A percentile compares a stretch with the other conserved stretches of the same genome.
Evolutionary conservation across 2,888 invertebrate species (phyloP).

Genomic region (Scaeva pyrastri): DNA sequence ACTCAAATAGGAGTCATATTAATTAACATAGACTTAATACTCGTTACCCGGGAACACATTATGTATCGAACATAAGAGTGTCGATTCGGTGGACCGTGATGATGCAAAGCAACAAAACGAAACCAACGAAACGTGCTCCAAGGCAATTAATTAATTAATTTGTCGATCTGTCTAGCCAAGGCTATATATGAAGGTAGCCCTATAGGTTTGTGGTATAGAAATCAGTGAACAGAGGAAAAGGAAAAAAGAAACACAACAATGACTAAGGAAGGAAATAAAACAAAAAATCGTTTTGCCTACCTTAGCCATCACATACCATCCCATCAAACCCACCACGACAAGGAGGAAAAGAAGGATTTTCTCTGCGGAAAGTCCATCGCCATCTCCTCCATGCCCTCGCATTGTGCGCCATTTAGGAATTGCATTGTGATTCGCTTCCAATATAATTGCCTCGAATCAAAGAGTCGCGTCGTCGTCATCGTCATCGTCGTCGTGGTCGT

Average conservation of each 20-base stretch:
- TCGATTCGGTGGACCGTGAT: constrained; percentile 15
- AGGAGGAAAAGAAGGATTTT: constrained; percentile 48
- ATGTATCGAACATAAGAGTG: background rate
- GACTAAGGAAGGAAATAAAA: constrained; percentile 13
- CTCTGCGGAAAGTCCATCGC: constrained; percentile 16
- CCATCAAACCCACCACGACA: constrained; percentile 7
- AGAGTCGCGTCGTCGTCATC: background rate
- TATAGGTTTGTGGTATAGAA: constrained; percentile 28
- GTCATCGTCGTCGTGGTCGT: background rate
- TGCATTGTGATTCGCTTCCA: constrained; percentile 49
- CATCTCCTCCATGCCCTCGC: background rate
- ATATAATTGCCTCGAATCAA: constrained; percentile 60
- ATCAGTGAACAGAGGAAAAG: constrained; percentile 14
- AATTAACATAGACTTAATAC: constrained; percentile 67
- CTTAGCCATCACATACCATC: constrained; percentile 7
- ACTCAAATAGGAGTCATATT: constrained; percentile 67
- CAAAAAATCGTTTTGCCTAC: constrained; percentile 18
- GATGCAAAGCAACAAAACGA: constrained; percentile 12
- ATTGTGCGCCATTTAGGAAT: background rate
- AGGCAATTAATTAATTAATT: constrained; percentile 76
- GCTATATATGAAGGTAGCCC: constrained; percentile 19
- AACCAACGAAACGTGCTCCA: constrained; percentile 62
- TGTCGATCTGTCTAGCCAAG: constrained; percentile 67
- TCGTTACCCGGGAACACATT: background rate
- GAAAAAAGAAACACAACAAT: constrained; percentile 18